Evolutionary conservation across 2,797 vertebrate species (phyloP), one percentile per base, ranked within the genome.

Genomic region (Premnoplex brunnescens): DNA sequence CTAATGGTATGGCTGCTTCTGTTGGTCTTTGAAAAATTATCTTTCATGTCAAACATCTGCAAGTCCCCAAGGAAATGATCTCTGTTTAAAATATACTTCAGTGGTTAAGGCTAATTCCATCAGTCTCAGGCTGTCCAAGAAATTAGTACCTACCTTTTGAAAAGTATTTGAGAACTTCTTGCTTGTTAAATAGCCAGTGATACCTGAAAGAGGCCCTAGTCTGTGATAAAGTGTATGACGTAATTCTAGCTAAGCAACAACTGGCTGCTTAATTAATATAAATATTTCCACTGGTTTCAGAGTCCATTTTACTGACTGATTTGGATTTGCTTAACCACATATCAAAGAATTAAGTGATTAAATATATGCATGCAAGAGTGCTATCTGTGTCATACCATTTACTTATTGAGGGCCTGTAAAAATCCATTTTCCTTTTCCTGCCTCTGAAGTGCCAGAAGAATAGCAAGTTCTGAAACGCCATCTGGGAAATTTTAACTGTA

Each of bases 401-500:
- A 51, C 7, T 48, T 89, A 80, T 32, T 64, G 48, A 85, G 11
- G 14, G 19, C 8, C 54, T 81, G 17, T 69, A 83, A 41, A 82
- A 84, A 62, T 67, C 43, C 4, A 13, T 89, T 93, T 93, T 80
- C 51, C 91, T 89, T 77, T 74, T 66, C 34, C 59, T 91, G 62
- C 24, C 19, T 51, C 51, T 78, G n/a, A 96, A 84, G 46, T 78
- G 5, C 26, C 54, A 86, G 59, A 89, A 72, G 58, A 92, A 95
- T 44, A 72, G 39, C 59, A 73, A 84, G 39, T 71, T 90, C 63
- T 95, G 82, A 91, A 95, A 82, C 93, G 75, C 62, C 89, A 89
- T 83, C 73, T 94, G 89, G 51, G 89, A 93, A 85, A 91, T 88
- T 91, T 91, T 89, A 89, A 59, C 82, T 72, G 8, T 92, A 94